These are phyloP conservation scores for Mallateleia sp. DNA, from an alignment of 2,888 invertebrate species.

Conservation along the genomic window DNA sequence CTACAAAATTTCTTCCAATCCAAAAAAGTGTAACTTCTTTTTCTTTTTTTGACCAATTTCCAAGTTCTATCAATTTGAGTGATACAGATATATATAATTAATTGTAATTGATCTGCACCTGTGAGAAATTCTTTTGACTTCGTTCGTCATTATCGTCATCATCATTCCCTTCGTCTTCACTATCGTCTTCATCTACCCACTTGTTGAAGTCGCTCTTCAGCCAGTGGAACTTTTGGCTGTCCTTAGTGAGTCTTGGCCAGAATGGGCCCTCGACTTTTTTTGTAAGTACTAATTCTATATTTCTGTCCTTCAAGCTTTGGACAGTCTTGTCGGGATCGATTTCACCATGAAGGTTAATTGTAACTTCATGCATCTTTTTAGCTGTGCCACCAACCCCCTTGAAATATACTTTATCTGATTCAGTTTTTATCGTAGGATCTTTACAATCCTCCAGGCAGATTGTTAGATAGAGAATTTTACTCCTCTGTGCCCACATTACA, in stretches of 20 bases:
- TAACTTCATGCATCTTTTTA: constrained; percentile 96
- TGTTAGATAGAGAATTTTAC: too few species aligned
- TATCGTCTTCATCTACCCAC: constrained; percentile 99
- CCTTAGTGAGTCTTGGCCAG: constrained; percentile 97
- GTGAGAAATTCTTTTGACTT: too few species aligned
- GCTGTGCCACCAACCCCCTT: constrained; percentile 96
- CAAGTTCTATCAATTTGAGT: too few species aligned
- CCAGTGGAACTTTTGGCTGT: constrained; percentile 97
- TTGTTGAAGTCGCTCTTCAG: constrained; percentile 99
- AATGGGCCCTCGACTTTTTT: constrained; percentile 94
- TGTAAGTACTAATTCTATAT: constrained; percentile 93
- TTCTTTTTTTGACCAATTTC: too few species aligned
- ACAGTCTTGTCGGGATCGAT: constrained; percentile 95
- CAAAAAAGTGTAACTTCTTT: too few species aligned
- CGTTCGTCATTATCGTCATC: too few species aligned
- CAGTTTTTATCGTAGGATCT: constrained; percentile 94
- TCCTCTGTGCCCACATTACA: too few species aligned
- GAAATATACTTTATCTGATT: constrained; percentile 92
- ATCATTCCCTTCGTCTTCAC: constrained; percentile 93
- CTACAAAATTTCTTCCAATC: too few species aligned
- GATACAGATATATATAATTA: too few species aligned
- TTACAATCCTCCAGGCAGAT: constrained; percentile 98
- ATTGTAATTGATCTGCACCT: too few species aligned
- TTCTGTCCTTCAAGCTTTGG: constrained; percentile 93
- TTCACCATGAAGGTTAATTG: constrained; percentile 95